These are phyloP conservation scores for Mantis religiosa DNA, from an alignment of 2,888 invertebrate genomes.

Conservation along the genomic window DNA sequence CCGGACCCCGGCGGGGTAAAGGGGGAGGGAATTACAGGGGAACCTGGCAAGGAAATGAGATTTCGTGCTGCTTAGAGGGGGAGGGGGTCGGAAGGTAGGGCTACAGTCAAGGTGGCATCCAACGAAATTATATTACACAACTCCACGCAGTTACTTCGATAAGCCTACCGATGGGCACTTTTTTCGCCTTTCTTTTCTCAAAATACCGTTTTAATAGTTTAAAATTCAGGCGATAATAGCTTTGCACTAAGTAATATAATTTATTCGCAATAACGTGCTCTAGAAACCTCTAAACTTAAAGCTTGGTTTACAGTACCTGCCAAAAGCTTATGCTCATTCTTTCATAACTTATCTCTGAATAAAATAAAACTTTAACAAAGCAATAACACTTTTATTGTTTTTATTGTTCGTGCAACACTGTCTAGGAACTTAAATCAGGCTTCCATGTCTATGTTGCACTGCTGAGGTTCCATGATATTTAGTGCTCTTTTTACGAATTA, in stretches of 20 bases:
- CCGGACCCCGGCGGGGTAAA: not conserved
- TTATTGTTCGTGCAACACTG: too few species aligned
- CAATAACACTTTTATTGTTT: too few species aligned
- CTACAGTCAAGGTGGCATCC: not conserved
- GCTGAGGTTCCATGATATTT: too few species aligned
- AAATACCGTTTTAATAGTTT: not conserved
- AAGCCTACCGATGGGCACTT: too few species aligned
- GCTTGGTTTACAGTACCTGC: not conserved
- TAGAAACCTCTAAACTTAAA: not conserved
- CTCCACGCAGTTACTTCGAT: not conserved
- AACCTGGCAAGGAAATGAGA: not conserved
- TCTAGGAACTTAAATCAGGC: too few species aligned
- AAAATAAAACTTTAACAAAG: too few species aligned
- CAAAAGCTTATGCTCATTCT: not conserved
- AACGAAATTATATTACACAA: not conserved
- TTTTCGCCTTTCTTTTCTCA: not conserved
- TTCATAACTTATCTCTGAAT: rapidly evolving
- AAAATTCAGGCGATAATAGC: not conserved
- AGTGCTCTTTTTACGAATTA: too few species aligned
- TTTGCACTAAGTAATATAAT: not conserved
- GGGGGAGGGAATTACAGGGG: not conserved
- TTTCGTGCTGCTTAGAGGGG: not conserved
- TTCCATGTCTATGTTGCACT: too few species aligned
- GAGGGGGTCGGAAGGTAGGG: not conserved
- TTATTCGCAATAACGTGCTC: not conserved